Conservation (phyloP, 2,797 vertebrate genomes). For the Staurois parvus region DNA sequence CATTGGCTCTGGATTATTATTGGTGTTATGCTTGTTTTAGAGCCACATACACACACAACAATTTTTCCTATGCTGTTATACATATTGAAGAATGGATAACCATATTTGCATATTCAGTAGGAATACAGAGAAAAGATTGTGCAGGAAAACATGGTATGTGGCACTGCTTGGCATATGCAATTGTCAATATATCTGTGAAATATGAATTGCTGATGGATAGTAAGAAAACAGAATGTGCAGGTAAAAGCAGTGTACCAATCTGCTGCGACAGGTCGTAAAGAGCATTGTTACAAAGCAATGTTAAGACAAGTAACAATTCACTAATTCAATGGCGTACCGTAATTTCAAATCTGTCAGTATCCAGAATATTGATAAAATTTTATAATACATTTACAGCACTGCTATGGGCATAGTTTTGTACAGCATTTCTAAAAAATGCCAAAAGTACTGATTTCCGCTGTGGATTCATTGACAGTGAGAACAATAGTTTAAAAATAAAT, state of each 20-base stretch:
- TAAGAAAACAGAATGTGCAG: not conserved
- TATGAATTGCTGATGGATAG: not conserved
- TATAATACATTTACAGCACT: not conserved
- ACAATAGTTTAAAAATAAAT: not conserved
- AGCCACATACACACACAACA: not conserved
- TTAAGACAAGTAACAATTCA: not conserved
- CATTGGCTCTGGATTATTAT: not conserved
- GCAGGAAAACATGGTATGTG: not conserved
- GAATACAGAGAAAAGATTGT: not conserved
- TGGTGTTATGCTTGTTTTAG: not conserved
- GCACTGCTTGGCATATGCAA: not conserved
- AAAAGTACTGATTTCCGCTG: no score
- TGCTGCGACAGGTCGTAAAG: not conserved
- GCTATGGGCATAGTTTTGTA: not conserved
- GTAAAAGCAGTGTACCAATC: not conserved
- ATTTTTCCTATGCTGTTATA: not conserved
- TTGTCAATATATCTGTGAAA: not conserved
- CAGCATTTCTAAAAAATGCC: no score
- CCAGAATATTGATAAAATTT: not conserved
- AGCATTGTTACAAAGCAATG: not conserved
- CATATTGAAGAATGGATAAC: not conserved
- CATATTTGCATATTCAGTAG: not conserved
- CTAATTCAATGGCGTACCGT: not conserved
- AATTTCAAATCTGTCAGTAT: not conserved
- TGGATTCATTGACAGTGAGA: no score